Percentiles rank a stretch among this genome's conserved stretches.
Conservation (phyloP, 1,140 invertebrate species). For the Drosophila ogumai region DNA sequence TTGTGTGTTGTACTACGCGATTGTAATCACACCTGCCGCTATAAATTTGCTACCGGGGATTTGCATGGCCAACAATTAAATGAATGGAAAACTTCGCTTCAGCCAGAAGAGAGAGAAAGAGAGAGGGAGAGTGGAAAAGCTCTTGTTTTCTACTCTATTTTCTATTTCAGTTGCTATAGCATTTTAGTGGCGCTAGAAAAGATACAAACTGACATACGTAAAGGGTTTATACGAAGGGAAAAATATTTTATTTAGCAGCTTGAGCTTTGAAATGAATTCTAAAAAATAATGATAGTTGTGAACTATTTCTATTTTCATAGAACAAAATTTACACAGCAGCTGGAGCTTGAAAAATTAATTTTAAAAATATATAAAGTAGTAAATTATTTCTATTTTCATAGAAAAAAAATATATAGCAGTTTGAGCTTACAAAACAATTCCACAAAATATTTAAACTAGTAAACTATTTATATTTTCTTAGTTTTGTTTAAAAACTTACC, state of each 20-base stretch:
- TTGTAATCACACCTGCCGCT: slow-evolving; percentile 74
- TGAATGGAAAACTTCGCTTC: slow-evolving; percentile 61
- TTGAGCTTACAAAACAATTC: too few relatives aligned
- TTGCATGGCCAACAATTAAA: slow-evolving; percentile 72
- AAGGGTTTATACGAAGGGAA: background rate
- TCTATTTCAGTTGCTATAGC: slow-evolving; percentile 16
- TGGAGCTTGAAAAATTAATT: background rate
- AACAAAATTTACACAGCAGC: too few relatives aligned
- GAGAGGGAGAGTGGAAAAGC: slow-evolving; percentile 8
- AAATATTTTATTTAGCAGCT: background rate
- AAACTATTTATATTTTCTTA: too few relatives aligned
- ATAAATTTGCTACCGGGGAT: slow-evolving; percentile 65
- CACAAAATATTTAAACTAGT: too few relatives aligned
- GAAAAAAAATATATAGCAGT: too few relatives aligned
- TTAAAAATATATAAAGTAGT: background rate
- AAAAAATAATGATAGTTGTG: background rate
- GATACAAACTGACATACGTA: background rate
- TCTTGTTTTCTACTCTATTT: slow-evolving; percentile 48
- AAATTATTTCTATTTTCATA: too few relatives aligned
- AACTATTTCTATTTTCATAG: too few relatives aligned
- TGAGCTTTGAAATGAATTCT: background rate
- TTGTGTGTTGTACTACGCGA: slow-evolving; percentile 33
- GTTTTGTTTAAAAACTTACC: too few relatives aligned
- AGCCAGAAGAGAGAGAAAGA: background rate
- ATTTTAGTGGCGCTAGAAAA: slow-evolving; percentile 8